Percentiles rank a stretch among this genome's conserved stretches.
Conservation (phyloP, 2,888 invertebrate genomes). For the Amblyjoppa proteus region DNA sequence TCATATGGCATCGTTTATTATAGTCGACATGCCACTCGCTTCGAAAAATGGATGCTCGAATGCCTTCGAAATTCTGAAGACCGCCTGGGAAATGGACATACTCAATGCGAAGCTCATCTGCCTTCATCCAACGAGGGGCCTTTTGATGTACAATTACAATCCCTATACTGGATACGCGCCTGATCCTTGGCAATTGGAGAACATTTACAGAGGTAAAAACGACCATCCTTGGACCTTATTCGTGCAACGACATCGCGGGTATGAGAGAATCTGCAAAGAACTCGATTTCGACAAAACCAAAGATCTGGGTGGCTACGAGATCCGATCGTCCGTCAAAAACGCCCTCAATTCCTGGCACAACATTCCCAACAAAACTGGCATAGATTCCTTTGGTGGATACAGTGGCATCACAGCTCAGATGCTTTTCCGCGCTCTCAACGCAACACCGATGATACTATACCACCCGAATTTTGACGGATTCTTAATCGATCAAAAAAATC, state of each 20-base stretch:
- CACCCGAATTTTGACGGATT: background rate
- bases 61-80: slow-evolving; percentile 56
- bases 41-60: slow-evolving; percentile 55
- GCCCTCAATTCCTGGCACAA: background rate
- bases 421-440: slow-evolving; percentile 29
- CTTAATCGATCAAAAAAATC: background rate
- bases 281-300: slow-evolving; percentile 38
- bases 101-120: slow-evolving; percentile 67
- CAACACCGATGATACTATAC: background rate
- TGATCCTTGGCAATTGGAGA: slow-evolving; percentile 57
- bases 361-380: background rate
- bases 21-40: slow-evolving; percentile 46
- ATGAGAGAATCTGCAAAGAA: slow-evolving; percentile 10
- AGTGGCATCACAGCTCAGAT: background rate
- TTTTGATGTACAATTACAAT: slow-evolving; percentile 68
- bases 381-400: background rate
- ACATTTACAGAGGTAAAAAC: background rate
- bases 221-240: slow-evolving; percentile 49
- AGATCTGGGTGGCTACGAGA: slow-evolving; percentile 44
- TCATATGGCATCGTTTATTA: slow-evolving; percentile 56
- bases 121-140: slow-evolving; percentile 27
- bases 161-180: slow-evolving; percentile 66
- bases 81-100: slow-evolving; percentile 67
- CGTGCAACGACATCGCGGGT: background rate
- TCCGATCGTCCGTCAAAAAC: background rate